phyloP scores from a whole-genome alignment of 2,888 invertebrate species.

The Dryococelus australis region DNA sequence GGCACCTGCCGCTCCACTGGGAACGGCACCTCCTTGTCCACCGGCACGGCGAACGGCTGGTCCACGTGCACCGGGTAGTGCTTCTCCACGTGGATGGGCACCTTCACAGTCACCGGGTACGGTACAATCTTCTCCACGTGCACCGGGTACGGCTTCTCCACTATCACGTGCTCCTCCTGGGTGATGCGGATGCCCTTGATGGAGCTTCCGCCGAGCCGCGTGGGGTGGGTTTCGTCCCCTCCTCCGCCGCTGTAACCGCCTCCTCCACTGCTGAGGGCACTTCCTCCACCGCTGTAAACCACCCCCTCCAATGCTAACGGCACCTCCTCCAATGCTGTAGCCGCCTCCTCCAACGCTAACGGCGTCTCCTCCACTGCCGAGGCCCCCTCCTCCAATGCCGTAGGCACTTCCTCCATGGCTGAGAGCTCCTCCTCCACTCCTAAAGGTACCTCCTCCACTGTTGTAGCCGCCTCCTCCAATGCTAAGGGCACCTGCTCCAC shows the following conservation, averaged over 20 bases:
- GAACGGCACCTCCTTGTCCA: conserved; percentile 56
- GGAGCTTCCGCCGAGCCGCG: not conserved
- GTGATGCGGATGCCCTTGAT: conserved; percentile 12
- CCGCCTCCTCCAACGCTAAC: not conserved
- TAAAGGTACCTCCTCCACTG: not conserved
- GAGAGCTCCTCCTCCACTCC: not conserved
- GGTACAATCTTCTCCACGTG: conserved; percentile 42
- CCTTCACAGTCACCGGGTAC: conserved; percentile 48
- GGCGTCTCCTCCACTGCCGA: not conserved
- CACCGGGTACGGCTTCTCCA: conserved; percentile 43
- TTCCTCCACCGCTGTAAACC: not conserved
- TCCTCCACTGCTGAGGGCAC: not conserved
- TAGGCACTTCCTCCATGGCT: not conserved
- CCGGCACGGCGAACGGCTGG: conserved; percentile 43
- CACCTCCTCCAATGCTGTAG: not conserved
- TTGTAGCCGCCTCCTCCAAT: not conserved
- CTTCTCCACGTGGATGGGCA: conserved; percentile 71
- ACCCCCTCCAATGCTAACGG: not conserved
- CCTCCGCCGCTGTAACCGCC: not conserved
- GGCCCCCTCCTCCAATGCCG: not conserved
- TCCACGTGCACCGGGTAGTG: conserved; percentile 70
- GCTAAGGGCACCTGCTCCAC: not conserved
- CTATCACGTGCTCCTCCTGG: conserved; percentile 39
- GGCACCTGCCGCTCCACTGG: conserved; percentile 55
- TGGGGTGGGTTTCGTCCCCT: not conserved